These are phyloP conservation scores for Elgaria multicarinata DNA, from an alignment of 2,113 vertebrate genomes.

Conservation along the genomic window DNA sequence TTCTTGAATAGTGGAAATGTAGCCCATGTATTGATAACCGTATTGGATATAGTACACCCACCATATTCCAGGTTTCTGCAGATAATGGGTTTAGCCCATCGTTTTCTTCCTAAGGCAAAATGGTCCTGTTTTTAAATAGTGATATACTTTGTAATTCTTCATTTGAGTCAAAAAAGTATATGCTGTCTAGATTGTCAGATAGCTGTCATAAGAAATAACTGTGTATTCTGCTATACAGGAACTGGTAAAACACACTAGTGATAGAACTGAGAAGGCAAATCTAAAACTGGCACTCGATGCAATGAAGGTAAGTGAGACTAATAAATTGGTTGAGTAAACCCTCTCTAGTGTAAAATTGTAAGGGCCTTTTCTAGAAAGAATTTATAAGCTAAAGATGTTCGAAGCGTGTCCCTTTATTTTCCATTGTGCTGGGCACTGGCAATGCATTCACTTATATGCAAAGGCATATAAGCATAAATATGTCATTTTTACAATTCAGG, in stretches of 20 bases:
- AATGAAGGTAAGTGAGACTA: constrained; percentile 89
- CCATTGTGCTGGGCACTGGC: neutral
- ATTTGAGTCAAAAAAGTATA: neutral
- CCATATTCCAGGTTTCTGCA: neutral
- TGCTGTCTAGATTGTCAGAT: neutral
- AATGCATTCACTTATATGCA: neutral
- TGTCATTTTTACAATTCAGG: neutral
- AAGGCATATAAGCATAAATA: neutral
- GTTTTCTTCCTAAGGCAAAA: constrained; percentile 2
- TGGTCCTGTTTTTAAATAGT: neutral
- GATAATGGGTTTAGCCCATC: neutral
- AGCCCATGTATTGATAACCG: neutral
- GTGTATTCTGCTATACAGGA: constrained; percentile 79
- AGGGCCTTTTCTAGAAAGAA: neutral
- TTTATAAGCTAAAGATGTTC: neutral
- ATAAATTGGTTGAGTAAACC: neutral
- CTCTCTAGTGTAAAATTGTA: constrained; percentile 14
- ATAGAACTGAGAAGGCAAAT: constrained; percentile 87
- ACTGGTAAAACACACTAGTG: constrained; percentile 93
- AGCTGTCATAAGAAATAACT: neutral
- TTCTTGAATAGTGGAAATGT: neutral
- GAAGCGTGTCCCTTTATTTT: neutral
- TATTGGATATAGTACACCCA: neutral
- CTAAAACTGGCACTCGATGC: constrained; percentile 92
- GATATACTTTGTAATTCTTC: neutral